Evolutionary conservation across 1,140 invertebrate species (phyloP), one percentile per base, ranked within the genome.

Genomic region (Cherax quadricarinatus): DNA sequence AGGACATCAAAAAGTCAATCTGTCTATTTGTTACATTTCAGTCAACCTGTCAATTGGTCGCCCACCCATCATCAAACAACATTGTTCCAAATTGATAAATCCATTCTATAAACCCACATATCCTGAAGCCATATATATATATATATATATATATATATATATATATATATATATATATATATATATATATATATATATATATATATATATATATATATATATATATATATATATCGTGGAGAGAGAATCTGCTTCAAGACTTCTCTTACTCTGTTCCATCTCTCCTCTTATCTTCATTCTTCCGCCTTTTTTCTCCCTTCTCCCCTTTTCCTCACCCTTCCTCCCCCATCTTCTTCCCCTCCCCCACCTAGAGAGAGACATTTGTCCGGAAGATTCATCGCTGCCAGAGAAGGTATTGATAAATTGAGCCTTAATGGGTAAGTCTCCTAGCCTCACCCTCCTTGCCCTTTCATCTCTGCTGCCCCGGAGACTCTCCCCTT

Each of bases 91-190:
- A 41, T 41, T 41, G 30, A 41, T 41, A 41, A 41, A 41, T 41
- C 30, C 30, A 41, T 41, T 2, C 30, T 2, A 41, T 1, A 41
- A 41, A 41, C 30, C 2, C 30, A 1, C 30, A 41, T 41, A 41
- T 41, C 30, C 30, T 41, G 30, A 41, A 41, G 0, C 30, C 30
- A 41, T 60, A 10, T 9, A 9, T 70, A 18, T 7, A 70, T 60
- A 70, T 60, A 86, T 60, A 86, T 60, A 86, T 60, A 86, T 60
- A 86, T 60, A 86, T 60, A 86, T 60, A 70, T 3, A 70, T 7
- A 70, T 7, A 70, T 7, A 70, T 5, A 70, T 18, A 70, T 18
- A 70, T 18, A 70, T 18, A 70, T 18, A 70, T 5, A 70, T 18
- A 70, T 18, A 18, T 6, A 70, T 5, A 70, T 18, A 70, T 18